A percentile compares a stretch with the other conserved stretches of the same genome.
phyloP scores from a whole-genome alignment of 53 echinoderm and acorn worm species.

The Echinometra lucunter region DNA sequence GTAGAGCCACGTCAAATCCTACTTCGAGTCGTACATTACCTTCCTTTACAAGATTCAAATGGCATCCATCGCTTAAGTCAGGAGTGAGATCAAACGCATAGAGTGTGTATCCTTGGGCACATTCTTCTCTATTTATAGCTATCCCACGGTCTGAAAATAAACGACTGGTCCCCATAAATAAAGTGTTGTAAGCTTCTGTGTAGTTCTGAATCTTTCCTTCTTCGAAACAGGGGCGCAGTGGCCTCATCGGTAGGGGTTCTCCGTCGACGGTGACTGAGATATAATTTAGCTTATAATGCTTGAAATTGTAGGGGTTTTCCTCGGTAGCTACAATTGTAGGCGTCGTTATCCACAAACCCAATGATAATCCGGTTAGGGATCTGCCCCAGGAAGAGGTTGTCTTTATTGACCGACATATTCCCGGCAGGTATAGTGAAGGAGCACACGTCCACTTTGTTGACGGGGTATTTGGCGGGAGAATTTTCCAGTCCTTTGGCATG shows the following conservation, averaged over 20 bases:
- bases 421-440: constrained; percentile 74
- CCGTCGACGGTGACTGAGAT: constrained; percentile 69
- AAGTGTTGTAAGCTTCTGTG: constrained; percentile 74
- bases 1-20: constrained; percentile 70
- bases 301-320: constrained; percentile 65
- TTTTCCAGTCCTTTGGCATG: constrained; percentile 74
- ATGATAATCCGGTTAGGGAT: constrained; percentile 76
- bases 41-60: constrained; percentile 74
- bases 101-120: constrained; percentile 75
- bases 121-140: constrained; percentile 78
- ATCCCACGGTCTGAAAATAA: constrained; percentile 72
- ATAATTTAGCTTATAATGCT: constrained; percentile 62
- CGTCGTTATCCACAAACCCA: constrained; percentile 73
- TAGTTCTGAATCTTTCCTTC: constrained; percentile 45
- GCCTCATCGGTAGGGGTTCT: constrained; percentile 68
- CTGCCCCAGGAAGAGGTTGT: constrained; percentile 79
- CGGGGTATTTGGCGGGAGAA: constrained; percentile 78
- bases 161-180: constrained; percentile 72
- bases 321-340: constrained; percentile 67
- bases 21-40: constrained; percentile 81
- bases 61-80: constrained; percentile 78
- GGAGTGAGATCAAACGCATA: constrained; percentile 84
- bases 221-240: constrained; percentile 56
- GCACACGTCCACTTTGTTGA: constrained; percentile 76
- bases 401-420: constrained; percentile 73